phyloP scores from a whole-genome alignment of 2,113 vertebrate genomes.

The Brevimyrus niger region DNA sequence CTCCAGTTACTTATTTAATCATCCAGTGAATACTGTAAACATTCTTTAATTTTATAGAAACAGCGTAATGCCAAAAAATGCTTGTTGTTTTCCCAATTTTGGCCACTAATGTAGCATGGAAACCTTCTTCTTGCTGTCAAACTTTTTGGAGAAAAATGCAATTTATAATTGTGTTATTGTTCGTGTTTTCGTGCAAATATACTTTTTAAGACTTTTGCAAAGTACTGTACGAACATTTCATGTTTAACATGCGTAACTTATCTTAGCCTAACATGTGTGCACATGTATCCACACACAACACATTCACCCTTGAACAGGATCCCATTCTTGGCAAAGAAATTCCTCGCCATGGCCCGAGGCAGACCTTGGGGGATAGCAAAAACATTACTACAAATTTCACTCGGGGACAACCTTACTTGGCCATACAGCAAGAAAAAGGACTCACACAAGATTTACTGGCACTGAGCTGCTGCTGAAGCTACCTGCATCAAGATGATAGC shows the following conservation, averaged over 20 bases:
- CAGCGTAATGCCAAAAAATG: too few species aligned
- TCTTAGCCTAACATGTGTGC: background rate
- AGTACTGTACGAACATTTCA: background rate
- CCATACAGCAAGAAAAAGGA: slow-evolving; percentile 11
- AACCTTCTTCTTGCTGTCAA: background rate
- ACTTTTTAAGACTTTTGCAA: background rate
- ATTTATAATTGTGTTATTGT: background rate
- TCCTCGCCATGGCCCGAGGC: background rate
- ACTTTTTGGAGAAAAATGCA: background rate
- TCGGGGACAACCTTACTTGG: background rate
- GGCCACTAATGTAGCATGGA: background rate
- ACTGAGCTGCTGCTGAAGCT: background rate
- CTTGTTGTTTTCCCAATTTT: too few species aligned
- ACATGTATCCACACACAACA: background rate
- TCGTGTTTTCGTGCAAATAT: background rate
- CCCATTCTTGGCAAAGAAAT: background rate
- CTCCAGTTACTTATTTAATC: too few species aligned
- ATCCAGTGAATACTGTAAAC: too few species aligned
- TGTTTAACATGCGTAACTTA: background rate
- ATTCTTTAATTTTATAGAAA: too few species aligned
- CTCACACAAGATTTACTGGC: background rate
- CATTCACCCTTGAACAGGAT: background rate
- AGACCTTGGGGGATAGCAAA: background rate
- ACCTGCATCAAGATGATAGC: background rate
- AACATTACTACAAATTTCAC: background rate